Base-by-base conservation (phyloP, 2,113 vertebrate species). In the Isichthys henryi region DNA sequence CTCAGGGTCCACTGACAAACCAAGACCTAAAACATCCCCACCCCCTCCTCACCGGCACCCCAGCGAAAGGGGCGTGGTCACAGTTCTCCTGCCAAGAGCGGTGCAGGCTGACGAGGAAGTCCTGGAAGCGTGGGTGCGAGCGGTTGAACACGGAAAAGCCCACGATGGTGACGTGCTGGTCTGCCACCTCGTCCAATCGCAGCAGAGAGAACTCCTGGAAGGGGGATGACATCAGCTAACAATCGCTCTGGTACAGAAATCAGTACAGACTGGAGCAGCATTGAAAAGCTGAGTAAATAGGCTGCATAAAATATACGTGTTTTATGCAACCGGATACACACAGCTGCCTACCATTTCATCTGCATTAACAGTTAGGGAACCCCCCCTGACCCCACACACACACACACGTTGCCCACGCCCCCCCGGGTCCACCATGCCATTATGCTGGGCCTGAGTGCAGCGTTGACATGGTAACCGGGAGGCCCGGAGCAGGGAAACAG, bases 61-160 rank as follows among this genome's bases (percentile, higher is more conserved):
- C 98, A 3, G 97, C 97, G 13, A 99, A 99, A 80, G 98, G 97
- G 88, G 97, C 97, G 0, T 99, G 98, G 91, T 99, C 98, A 27
- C 98, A 99, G 94, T 99, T 99, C 95, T 99, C 98, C 93, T 99
- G 97, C 98, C 98, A 99, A 89, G 98, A 99, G 90, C 97, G 97
- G 93, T 98, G 98, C 95, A 99, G 98, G 92, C 97, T 99, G 91
- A 98, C 95, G 8, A 96, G 96, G 92, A 99, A 99, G 93, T 99
- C 97, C 95, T 97, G 96, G 95, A 97, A 99, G 94, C 97, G 98
- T 89, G 97, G 96, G 56, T 99, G 98, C 0, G 97, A 98, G 91
- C 96, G 96, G 95, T 99, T 99, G 96, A 99, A 99, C 93, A 99
- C 98, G 45, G 98, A 99, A 94, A 99, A 99, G 1, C 98, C 98